Evolutionary conservation across 2,888 invertebrate genomes (phyloP).

Genomic region (Pterobdella sp.): DNA sequence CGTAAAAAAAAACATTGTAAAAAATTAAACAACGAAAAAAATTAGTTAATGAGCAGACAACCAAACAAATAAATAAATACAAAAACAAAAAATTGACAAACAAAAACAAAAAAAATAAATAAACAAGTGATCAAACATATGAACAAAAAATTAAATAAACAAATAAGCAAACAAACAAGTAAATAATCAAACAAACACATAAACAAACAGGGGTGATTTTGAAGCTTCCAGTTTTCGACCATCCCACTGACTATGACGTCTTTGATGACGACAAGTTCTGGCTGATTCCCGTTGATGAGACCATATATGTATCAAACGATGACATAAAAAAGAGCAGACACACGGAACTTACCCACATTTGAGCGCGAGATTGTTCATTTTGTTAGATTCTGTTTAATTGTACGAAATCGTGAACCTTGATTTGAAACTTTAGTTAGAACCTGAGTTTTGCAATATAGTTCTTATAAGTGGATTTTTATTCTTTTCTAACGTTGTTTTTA

Average conservation of each 20-base stretch:
- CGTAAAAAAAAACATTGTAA: too few species aligned
- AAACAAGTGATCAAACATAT: neutral
- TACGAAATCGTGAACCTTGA: too few species aligned
- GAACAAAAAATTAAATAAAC: neutral
- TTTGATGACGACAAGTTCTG: conserved; percentile 44
- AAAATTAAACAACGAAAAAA: neutral
- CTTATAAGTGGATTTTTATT: too few species aligned
- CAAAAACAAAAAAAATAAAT: neutral
- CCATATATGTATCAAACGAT: neutral
- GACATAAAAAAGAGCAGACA: neutral
- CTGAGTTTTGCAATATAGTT: too few species aligned
- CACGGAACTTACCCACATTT: neutral
- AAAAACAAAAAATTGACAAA: too few species aligned
- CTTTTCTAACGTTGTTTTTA: too few species aligned
- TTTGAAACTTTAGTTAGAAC: too few species aligned
- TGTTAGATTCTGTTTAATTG: too few species aligned
- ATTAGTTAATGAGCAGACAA: neutral
- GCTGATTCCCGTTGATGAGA: conserved; percentile 35
- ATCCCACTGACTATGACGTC: conserved; percentile 39
- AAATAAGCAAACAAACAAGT: neutral
- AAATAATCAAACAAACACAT: neutral
- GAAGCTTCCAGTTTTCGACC: conserved; percentile 42
- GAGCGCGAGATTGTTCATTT: neutral
- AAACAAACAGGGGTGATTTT: conserved; percentile 30
- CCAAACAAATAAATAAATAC: too few species aligned